Percentiles rank a stretch among this genome's conserved stretches.
Conservation (phyloP, 2,888 invertebrate genomes). For the Spodoptera picta region DNA sequence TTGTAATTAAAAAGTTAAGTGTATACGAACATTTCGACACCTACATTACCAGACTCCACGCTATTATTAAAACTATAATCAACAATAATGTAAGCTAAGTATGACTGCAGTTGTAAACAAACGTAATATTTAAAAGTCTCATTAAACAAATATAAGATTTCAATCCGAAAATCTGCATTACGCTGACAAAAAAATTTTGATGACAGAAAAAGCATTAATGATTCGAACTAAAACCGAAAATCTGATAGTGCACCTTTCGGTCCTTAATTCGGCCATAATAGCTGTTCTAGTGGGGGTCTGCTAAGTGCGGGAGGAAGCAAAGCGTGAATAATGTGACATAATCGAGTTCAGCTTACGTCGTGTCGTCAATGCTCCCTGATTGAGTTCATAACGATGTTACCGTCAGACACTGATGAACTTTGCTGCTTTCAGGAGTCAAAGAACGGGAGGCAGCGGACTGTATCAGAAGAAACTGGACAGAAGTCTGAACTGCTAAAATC, state of each 20-base stretch:
- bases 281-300: constrained; percentile 34
- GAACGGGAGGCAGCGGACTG: constrained; percentile 48
- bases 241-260: constrained; percentile 33
- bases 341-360: constrained; percentile 82
- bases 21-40: no score
- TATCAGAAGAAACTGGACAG: neutral
- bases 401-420: constrained; percentile 83
- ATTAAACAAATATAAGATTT: neutral
- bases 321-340: constrained; percentile 79
- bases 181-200: constrained; percentile 8
- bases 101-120: no score
- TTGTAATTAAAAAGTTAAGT: no score
- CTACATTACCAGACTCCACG: no score
- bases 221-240: constrained; percentile 12
- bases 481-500: no score
- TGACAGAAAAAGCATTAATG: constrained; percentile 16
- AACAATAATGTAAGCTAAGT: no score
- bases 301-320: constrained; percentile 44
- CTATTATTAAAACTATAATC: no score
- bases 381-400: constrained; percentile 84
- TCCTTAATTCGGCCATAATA: constrained; percentile 36
- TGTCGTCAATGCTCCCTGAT: constrained; percentile 83
- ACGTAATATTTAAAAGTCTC: no score
- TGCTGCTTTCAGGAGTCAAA: constrained; percentile 60
- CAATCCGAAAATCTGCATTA: neutral